Evolutionary conservation across 2,888 invertebrate species (phyloP).

Genomic region (Blera fallax): DNA sequence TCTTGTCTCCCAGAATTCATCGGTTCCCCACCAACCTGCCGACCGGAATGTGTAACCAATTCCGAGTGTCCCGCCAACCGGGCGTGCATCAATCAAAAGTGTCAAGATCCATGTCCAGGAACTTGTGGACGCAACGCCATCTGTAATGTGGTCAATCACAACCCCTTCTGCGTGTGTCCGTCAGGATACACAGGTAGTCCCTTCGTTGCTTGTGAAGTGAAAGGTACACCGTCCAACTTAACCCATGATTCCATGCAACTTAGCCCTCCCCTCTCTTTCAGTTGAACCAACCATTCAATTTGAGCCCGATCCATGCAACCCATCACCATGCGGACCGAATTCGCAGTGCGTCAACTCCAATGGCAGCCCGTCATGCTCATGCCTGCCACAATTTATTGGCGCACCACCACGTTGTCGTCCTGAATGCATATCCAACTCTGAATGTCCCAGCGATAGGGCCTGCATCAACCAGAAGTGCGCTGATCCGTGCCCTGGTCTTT

Average conservation of each 20-base stretch:
- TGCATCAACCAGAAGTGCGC: slow-evolving; percentile 90
- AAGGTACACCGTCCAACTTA: slow-evolving; percentile 22
- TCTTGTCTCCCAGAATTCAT: slow-evolving; percentile 85
- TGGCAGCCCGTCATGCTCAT: slow-evolving; percentile 88
- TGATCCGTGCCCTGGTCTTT: slow-evolving; percentile 89
- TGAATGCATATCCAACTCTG: slow-evolving; percentile 88
- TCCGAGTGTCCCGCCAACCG: slow-evolving; percentile 86
- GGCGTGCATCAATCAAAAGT: slow-evolving; percentile 88
- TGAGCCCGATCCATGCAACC: slow-evolving; percentile 82
- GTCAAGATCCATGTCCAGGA: slow-evolving; percentile 88
- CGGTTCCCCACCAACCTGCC: slow-evolving; percentile 87
- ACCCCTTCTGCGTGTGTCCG: slow-evolving; percentile 88
- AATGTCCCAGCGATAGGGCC: slow-evolving; percentile 87
- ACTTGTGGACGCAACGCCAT: slow-evolving; percentile 87
- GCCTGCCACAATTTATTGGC: slow-evolving; percentile 86
- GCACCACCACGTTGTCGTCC: slow-evolving; percentile 88
- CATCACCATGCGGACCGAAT: slow-evolving; percentile 88
- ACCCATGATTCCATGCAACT: not conserved
- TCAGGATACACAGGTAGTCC: slow-evolving; percentile 86
- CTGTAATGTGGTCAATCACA: slow-evolving; percentile 88
- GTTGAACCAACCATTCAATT: slow-evolving; percentile 73
- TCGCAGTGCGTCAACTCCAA: slow-evolving; percentile 87
- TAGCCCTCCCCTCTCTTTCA: slow-evolving; percentile 36
- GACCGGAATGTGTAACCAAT: slow-evolving; percentile 87
- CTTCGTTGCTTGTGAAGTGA: slow-evolving; percentile 83